Evolutionary conservation across 2,888 invertebrate species (phyloP), one percentile per base, ranked within the genome.

Genomic region (Xylota sylvarum): DNA sequence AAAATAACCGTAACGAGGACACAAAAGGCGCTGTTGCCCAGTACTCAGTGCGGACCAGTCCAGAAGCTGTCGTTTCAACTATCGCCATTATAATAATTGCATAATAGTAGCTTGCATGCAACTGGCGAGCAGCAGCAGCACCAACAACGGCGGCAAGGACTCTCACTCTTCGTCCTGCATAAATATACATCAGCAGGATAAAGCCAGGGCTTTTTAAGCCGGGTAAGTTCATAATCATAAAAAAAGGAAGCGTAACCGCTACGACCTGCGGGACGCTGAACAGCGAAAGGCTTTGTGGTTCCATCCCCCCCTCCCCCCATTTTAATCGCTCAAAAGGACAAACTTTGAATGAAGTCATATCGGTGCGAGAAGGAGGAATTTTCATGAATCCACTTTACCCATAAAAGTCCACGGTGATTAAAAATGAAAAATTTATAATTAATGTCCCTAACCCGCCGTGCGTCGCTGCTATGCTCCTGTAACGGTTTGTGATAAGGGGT

Each of bases 21-120:
- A 80, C 79, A 80, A 74, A 84, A 52, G 69, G 65, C 64, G 9
- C 40, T 73, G 55, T 52, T 74, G 62, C 60, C 69, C 73, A 19
- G 32, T 55, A 17, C 12, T 32, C 52, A 37, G 5, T 46, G 27
- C 35, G 9, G 12, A 40, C n/a, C 37, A 17, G 60, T 65, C 78
- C 77, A 77, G 67, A 69, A 77, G 78, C 73, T 74, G 62, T 80
- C 81, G 60, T 69, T 76, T 40, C 76, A 76, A 67, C 81, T 76
- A 67, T 81, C 48, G 80, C 84, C 80, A 80, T 84, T 80, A 84
- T 69, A 84, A 84, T 84, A 84, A 84, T 84, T 84, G 79, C 84
- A 84, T 70, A 84, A 74, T 46, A 56, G 64, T 58, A 32, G 60
- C 46, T 50, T 69, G 83, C 83, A 69, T 79, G 84, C 67, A 62